Percentiles rank a stretch among this genome's conserved stretches.
Evolutionary conservation across 2,113 vertebrate genomes (phyloP).

Genomic region (Ceyx cyanopectus): DNA sequence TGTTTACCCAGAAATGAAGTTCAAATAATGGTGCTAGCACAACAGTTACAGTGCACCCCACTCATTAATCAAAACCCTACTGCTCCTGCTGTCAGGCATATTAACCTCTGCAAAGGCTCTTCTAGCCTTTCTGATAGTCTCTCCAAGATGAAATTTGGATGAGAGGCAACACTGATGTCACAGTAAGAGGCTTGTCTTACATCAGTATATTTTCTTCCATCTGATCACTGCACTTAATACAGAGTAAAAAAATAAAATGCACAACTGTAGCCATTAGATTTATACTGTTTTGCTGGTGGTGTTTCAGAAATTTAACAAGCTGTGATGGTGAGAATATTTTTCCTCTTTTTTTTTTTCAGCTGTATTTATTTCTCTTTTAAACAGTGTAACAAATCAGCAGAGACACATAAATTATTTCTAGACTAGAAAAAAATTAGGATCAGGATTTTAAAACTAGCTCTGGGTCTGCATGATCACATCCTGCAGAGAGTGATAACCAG

Average conservation of each 20-base stretch:
- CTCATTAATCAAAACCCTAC: background rate
- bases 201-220: background rate
- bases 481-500: background rate
- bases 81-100: fast-evolving
- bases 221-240: background rate
- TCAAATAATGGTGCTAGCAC: background rate
- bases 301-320: background rate
- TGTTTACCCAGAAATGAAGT: background rate
- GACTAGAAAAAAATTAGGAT: background rate
- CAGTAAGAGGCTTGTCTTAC: background rate
- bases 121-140: background rate
- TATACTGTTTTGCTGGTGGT: background rate
- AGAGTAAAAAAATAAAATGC: background rate
- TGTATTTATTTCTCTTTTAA: background rate
- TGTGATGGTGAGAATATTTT: background rate
- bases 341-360: background rate
- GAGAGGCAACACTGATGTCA: background rate
- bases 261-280: background rate
- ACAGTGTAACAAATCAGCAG: background rate
- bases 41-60: fast-evolving
- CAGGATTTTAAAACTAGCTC: background rate
- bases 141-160: background rate
- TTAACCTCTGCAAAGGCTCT: fast-evolving
- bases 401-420: background rate
- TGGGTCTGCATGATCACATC: background rate